Conservation (phyloP, 2,888 invertebrate genomes). For the Polymixis lichenea region DNA sequence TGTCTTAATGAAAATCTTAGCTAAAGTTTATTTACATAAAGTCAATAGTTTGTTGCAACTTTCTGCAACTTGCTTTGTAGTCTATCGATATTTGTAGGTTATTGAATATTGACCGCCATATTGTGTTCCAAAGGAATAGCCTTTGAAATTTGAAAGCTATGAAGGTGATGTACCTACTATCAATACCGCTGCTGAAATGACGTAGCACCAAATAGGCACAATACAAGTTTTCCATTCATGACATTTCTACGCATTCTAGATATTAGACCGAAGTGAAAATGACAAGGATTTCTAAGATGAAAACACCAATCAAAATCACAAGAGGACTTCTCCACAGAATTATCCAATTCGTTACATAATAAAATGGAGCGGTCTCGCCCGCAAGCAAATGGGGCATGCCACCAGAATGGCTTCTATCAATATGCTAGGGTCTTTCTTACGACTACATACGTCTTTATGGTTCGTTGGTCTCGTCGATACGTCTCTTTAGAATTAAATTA, state of each 20-base stretch:
- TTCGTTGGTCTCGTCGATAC: constrained; percentile 81
- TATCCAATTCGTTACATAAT: constrained; percentile 70
- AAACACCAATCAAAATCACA: constrained; percentile 58
- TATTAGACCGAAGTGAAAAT: background rate
- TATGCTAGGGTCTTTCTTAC: constrained; percentile 77
- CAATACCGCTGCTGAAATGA: constrained; percentile 1
- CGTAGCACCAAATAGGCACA: background rate
- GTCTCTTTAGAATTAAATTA: constrained; percentile 88
- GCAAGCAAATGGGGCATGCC: constrained; percentile 80
- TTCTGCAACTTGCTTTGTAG: background rate
- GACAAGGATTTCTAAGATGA: constrained; percentile 8
- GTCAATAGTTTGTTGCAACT: background rate
- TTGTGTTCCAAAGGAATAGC: background rate
- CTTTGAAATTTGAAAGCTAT: background rate
- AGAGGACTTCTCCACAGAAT: constrained; percentile 63
- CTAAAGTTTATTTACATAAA: too few species aligned
- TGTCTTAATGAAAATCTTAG: background rate
- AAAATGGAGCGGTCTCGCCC: constrained; percentile 74
- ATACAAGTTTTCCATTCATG: constrained; percentile 2
- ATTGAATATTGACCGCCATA: background rate
- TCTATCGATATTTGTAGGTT: background rate
- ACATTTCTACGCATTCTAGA: background rate
- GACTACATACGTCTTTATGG: constrained; percentile 84
- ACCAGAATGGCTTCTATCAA: constrained; percentile 82
- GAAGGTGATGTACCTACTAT: background rate